A percentile compares a stretch with the other conserved stretches of the same genome.
Evolutionary conservation across 1,140 invertebrate species (phyloP).

Genomic region (Drosophila sturtevanti): DNA sequence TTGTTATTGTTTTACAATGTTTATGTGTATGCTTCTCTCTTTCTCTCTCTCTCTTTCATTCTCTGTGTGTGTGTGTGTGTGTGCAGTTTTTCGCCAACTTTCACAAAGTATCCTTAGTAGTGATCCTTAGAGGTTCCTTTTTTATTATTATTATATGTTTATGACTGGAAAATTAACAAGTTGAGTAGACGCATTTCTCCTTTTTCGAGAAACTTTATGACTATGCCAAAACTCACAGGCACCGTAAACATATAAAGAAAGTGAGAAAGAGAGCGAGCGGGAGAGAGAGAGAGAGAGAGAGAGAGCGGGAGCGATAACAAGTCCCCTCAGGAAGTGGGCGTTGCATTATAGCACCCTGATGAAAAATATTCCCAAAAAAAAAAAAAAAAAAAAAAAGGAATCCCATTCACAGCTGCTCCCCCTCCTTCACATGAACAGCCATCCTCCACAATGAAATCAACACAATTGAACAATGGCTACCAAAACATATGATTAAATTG

Average conservation of each 20-base stretch:
- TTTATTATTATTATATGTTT: constrained; percentile 50
- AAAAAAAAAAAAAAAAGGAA: no score
- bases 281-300: neutral
- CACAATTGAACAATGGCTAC: constrained; percentile 29
- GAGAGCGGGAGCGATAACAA: constrained; percentile 26
- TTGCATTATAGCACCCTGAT: constrained; percentile 16
- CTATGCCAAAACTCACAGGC: constrained; percentile 40
- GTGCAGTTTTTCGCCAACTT: constrained; percentile 61
- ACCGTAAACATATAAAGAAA: neutral
- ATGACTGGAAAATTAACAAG: constrained; percentile 66
- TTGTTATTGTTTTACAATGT: constrained; percentile 78
- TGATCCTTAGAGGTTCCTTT: constrained; percentile 28
- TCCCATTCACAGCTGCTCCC: constrained; percentile 51
- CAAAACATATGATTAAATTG: constrained; percentile 76
- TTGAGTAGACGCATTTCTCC: constrained; percentile 25
- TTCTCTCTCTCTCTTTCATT: no score
- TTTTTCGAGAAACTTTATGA: constrained; percentile 36
- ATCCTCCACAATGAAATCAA: constrained; percentile 28
- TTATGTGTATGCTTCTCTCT: constrained; percentile 49
- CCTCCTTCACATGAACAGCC: constrained; percentile 25
- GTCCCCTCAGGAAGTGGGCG: constrained; percentile 64
- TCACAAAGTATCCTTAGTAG: constrained; percentile 28
- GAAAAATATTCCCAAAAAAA: constrained; percentile 22
- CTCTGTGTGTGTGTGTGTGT: no score
- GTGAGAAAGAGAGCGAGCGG: neutral